Conservation (phyloP, 2,888 invertebrate species). For the Deladenus siricidicola region DNA sequence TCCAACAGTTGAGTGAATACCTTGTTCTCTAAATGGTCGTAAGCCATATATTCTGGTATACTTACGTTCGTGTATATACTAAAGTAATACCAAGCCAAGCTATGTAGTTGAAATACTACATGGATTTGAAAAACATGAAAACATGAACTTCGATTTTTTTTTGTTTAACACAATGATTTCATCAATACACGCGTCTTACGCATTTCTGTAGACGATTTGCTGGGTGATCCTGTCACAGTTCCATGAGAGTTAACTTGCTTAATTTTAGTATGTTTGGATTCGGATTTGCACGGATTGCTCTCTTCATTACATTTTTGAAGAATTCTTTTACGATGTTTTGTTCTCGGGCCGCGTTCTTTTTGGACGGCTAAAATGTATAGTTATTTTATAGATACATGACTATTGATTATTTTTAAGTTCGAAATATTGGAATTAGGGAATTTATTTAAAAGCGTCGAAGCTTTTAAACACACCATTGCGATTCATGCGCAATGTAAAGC, state of each 20-base stretch:
- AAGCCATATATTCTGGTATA: neutral
- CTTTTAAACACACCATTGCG: constrained; percentile 65
- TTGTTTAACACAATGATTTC: neutral
- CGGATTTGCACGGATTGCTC: too few species aligned
- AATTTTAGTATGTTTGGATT: neutral
- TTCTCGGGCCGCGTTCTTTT: constrained; percentile 73
- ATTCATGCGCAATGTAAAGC: constrained; percentile 72
- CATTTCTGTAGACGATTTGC: neutral
- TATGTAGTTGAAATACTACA: too few species aligned
- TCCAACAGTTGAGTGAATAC: constrained; percentile 6
- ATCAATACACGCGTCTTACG: neutral
- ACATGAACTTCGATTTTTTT: neutral
- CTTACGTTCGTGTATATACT: neutral
- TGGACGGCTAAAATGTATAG: constrained; percentile 64
- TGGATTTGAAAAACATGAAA: neutral
- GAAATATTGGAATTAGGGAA: too few species aligned
- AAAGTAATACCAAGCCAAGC: too few species aligned
- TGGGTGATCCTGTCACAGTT: neutral
- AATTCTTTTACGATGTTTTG: constrained; percentile 43
- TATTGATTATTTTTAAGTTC: neutral
- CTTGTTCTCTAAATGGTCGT: constrained; percentile 10
- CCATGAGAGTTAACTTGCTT: neutral
- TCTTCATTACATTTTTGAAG: neutral
- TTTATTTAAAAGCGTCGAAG: too few species aligned
- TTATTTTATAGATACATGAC: neutral